Base-by-base conservation (phyloP, 2,113 vertebrate species). In the Corythoichthys intestinalis region DNA sequence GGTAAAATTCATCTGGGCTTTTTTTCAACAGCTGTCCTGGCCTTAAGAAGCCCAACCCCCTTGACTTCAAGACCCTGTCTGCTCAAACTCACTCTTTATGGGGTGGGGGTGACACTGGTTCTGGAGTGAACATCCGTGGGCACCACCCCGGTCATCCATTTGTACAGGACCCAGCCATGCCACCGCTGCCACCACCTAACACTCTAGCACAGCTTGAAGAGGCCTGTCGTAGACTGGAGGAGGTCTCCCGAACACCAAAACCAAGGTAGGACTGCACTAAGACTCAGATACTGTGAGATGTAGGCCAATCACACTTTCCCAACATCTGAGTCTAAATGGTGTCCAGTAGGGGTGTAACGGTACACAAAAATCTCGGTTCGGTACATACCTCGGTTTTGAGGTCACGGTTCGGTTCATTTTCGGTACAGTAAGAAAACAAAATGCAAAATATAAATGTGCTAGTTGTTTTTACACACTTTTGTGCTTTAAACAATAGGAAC, bases 201-300 rank as follows among this genome's bases (percentile, higher is more conserved):
- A 98, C 97, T 14, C 88, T 97, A 73, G 95, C 95, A 0, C 97
- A 98, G 92, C 92, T 98, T 71, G 97, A 98, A 83, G 97, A 98
- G 88, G 97, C 97, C 47, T 94, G 96, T 46, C 94, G 97, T 50
- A 86, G 96, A 70, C 91, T 98, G 28, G 93, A 96, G 0, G 96
- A 96, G 85, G 96, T 96, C 61, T 96, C 96, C 46, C 96, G 94
- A 83, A 94, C 95, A 0, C 92, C 91, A 8, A 99, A 95, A 78
- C 94, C 94, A 76, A 93, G 95, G 94, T 88, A 91, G 11, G 64
- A 28, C 9, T 2, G 38, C 17, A 12, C 11, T 7, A 3, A 0
- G 5, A 50, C 66, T 37, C 60, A 39, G 49, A 11, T 15, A 50
- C 41, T 4, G 41, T 7, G 49, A 39, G 12, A 41, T 34, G 4